Percentiles rank a stretch among this genome's conserved stretches.
Conservation (phyloP, 1,140 invertebrate species). For the Hestina assimilis region DNA sequence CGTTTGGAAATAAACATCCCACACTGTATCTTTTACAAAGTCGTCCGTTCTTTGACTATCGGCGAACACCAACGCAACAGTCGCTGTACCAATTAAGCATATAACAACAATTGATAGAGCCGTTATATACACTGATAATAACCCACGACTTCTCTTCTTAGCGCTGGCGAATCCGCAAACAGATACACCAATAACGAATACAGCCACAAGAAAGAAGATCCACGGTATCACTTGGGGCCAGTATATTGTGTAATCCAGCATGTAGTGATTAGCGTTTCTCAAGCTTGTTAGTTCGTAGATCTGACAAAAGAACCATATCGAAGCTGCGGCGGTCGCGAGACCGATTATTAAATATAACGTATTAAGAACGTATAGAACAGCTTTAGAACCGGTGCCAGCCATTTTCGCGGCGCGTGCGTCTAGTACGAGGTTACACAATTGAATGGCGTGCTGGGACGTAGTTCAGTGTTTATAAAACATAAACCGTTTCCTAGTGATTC, state of each 20-base stretch:
- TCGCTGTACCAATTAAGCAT: constrained; percentile 42
- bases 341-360: constrained; percentile 48
- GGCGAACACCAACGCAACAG: constrained; percentile 52
- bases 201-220: constrained; percentile 55
- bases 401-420: constrained; percentile 31
- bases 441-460: constrained; percentile 46
- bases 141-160: constrained; percentile 40
- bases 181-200: constrained; percentile 49
- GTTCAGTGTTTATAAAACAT: constrained; percentile 22
- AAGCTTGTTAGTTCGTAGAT: constrained; percentile 54
- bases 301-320: constrained; percentile 66
- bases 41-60: constrained; percentile 51
- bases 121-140: constrained; percentile 43
- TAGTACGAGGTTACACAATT: constrained; percentile 33
- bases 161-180: constrained; percentile 55
- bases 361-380: constrained; percentile 51
- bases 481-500: constrained; percentile 26
- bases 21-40: constrained; percentile 64
- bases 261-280: constrained; percentile 61
- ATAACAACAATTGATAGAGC: constrained; percentile 42
- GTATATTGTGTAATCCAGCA: constrained; percentile 65
- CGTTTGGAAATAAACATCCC: constrained; percentile 61
- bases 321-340: constrained; percentile 43
- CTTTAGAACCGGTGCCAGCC: constrained; percentile 27
- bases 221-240: constrained; percentile 68